Base-by-base conservation (phyloP, 2,797 vertebrate genomes). In the Mycteria americana region DNA sequence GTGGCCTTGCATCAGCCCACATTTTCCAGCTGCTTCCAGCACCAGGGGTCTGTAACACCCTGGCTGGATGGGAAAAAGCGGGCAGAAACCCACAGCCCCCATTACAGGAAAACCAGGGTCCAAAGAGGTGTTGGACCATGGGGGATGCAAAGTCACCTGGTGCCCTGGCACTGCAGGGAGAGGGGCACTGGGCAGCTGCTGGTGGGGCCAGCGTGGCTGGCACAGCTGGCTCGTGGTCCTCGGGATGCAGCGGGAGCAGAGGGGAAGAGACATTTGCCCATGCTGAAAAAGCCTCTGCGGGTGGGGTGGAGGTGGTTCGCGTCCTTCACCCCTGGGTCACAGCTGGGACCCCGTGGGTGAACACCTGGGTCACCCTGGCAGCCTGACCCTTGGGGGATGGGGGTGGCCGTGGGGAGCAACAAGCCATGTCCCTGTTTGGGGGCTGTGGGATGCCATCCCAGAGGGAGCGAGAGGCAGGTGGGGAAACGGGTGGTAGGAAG, bases 331-430 rank as follows among this genome's bases (percentile, higher is more conserved):
- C 39, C 50, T 3, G 10, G n/a, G 31, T 30, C 35, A 57, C 37
- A 27, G 30, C 27, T 27, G 65, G 35, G 28, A 45, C 25, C 18
- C 25, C 1, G 1, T 6, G 11, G 51, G 10, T 27, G 45, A 89
- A 11, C 8, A 13, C 22, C 50, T 46, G n/a, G 13, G 7, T 30
- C 18, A 13, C 39, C 51, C 18, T 0, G 3, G 21, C 33, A 79
- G 45, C 63, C 68, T 43, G 56, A 31, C 14, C 31, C 19, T 11
- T 31, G 35, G 19, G 24, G 17, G 6, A n/a, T 1, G 0, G 31
- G n/a, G 30, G 3, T 10, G 46, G 15, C 9, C 3, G 1, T 0
- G 9, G 9, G 27, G 25, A 43, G 2, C 18, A n/a, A 4, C 2
- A 2, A 18, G 31, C 16, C 0, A 0, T 2, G 18, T 31, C 41